These are phyloP conservation scores for Pseudorasbora parva DNA, from an alignment of 2,113 vertebrate genomes.

Conservation along the genomic window DNA sequence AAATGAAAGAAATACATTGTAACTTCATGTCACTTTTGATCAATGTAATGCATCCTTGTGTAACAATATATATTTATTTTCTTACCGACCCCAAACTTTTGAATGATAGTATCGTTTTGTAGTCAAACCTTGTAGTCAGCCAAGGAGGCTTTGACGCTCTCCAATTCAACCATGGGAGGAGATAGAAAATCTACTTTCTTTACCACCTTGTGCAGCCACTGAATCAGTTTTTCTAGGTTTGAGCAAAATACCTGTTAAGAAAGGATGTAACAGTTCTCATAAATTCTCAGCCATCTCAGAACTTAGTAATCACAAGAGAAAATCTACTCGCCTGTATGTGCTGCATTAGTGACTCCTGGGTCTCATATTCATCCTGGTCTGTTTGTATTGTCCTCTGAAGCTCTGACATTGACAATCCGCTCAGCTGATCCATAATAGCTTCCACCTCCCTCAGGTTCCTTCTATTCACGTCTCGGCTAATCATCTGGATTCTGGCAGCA, in stretches of 20 bases:
- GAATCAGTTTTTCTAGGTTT: constrained; percentile 86
- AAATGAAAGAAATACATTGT: not conserved
- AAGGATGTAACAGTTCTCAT: not conserved
- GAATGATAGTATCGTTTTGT: not conserved
- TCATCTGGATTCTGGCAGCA: constrained; percentile 45
- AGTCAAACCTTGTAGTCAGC: constrained; percentile 81
- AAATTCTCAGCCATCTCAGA: not conserved
- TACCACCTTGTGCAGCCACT: constrained; percentile 78
- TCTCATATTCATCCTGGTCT: constrained; percentile 49
- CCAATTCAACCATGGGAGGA: constrained; percentile 65
- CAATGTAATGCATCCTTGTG: not conserved
- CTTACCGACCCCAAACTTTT: not conserved
- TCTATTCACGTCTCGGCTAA: constrained; percentile 45
- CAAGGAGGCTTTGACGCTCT: constrained; percentile 77
- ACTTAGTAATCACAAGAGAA: not conserved
- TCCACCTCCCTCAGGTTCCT: constrained; percentile 51
- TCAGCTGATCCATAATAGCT: constrained; percentile 62
- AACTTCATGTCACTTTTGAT: not conserved
- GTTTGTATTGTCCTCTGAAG: constrained; percentile 50
- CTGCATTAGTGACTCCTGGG: constrained; percentile 77
- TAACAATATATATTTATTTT: not conserved
- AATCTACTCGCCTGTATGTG: constrained; percentile 79
- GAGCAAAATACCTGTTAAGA: constrained; percentile 83
- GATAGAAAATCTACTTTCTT: constrained; percentile 73
- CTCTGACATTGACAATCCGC: constrained; percentile 51